Conservation (phyloP, 2,888 invertebrate species). For the Dugesia japonica region DNA sequence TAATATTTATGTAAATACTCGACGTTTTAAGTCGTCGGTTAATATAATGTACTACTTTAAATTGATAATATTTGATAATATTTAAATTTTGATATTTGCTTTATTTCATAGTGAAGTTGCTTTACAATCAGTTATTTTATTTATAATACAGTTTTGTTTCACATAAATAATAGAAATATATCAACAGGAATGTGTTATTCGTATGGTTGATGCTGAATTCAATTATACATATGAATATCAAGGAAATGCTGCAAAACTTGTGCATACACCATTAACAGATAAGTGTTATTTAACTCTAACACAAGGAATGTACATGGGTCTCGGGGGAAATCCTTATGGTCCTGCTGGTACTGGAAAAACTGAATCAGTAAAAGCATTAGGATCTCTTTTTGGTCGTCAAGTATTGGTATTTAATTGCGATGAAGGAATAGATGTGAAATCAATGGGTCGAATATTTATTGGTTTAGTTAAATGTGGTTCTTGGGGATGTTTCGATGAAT, state of each 20-base stretch:
- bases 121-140: not conserved
- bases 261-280: constrained; percentile 83
- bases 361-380: constrained; percentile 68
- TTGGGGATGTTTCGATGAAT: constrained; percentile 98
- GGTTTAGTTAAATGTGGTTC: constrained; percentile 69
- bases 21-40: no score
- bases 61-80: no score
- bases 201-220: constrained; percentile 83
- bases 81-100: no score
- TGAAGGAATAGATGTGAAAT: constrained; percentile 76
- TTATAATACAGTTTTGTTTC: constrained; percentile 25
- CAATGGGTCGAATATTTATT: constrained; percentile 79
- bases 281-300: constrained; percentile 90
- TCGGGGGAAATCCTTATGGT: constrained; percentile 95
- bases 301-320: constrained; percentile 76
- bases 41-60: no score
- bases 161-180: not conserved
- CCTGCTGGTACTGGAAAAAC: constrained; percentile 98
- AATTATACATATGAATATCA: constrained; percentile 92
- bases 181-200: constrained; percentile 56
- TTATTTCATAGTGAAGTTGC: not conserved
- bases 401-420: constrained; percentile 32
- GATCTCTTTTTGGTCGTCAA: constrained; percentile 65
- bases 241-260: constrained; percentile 82
- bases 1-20: no score